Percentiles rank a stretch among this genome's conserved stretches.
Evolutionary conservation across 2,113 vertebrate genomes (phyloP).

Genomic region (Aegithalos caudatus): DNA sequence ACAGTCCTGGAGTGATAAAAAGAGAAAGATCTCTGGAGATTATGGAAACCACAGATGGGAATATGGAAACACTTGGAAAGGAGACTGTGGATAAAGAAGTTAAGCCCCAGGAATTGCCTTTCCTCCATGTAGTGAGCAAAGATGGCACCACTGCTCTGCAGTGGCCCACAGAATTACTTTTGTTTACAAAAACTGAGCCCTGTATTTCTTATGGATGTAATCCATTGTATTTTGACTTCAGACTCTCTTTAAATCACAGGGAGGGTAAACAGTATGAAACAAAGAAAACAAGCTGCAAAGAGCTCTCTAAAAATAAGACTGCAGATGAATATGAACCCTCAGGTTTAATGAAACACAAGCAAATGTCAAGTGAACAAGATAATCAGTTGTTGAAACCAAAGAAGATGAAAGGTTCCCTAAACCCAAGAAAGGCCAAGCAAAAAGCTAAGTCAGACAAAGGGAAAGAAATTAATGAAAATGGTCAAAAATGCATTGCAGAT

Average conservation of each 20-base stretch:
- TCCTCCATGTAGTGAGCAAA: conserved; percentile 82
- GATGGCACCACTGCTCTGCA: conserved; percentile 83
- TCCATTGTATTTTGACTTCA: conserved; percentile 82
- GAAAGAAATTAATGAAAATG: conserved; percentile 56
- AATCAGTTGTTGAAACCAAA: conserved; percentile 82
- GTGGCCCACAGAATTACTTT: conserved; percentile 88
- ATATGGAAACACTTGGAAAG: not conserved
- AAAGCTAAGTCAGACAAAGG: conserved; percentile 73
- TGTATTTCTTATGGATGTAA: conserved; percentile 92
- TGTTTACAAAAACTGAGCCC: conserved; percentile 90
- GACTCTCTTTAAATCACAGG: conserved; percentile 71
- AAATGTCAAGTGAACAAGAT: conserved; percentile 71
- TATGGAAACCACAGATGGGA: conserved; percentile 1
- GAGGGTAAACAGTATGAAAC: conserved; percentile 19
- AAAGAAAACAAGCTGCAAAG: conserved; percentile 35
- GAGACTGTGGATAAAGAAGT: conserved; percentile 28
- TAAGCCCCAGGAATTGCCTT: conserved; percentile 67
- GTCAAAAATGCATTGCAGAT: conserved; percentile 48
- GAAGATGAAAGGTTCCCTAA: conserved; percentile 68
- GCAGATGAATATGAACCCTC: conserved; percentile 60
- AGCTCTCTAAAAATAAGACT: conserved; percentile 28
- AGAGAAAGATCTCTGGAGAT: not conserved
- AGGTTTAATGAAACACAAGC: conserved; percentile 65
- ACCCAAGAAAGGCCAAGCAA: conserved; percentile 72
- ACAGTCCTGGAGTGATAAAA: not conserved